Evolutionary conservation across 2,113 vertebrate species (phyloP), one percentile per base, ranked within the genome.

Genomic region (Pelmatolapia mariae): DNA sequence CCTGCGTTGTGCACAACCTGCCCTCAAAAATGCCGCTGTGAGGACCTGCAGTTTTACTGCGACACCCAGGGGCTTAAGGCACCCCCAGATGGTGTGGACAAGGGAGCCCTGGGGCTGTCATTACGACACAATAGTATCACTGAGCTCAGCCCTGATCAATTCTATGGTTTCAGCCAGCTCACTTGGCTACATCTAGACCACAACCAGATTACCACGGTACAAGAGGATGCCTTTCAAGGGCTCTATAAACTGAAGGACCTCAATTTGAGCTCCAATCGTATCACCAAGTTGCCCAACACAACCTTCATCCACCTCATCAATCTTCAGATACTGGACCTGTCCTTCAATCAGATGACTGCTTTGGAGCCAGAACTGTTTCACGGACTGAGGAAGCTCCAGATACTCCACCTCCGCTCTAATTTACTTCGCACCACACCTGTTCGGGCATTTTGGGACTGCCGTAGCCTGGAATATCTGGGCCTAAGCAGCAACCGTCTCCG

Each of bases 11-110:
- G 98, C 97, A 98, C 98, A 96, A 98, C 98, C 95, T 99, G 98
- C 97, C 98, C 98, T 96, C 98, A 98, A 97, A 99, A 98, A 98
- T 99, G 98, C 97, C 98, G 98, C 97, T 99, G 98, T 95, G 98
- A 99, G 97, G 99, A 99, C 97, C 97, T 98, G 97, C 98, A 99
- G 96, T 99, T 99, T 97, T 99, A 99, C 97, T 99, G 98, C 97
- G 98, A 99, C 98, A 99, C 98, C 95, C 98, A 99, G 97, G 98
- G 98, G 96, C 98, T 98, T 95, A 97, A 97, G 96, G 98, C 98
- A 90, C 98, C 99, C 97, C 98, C 98, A 97, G 98, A 99, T 95
- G 95, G 97, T 91, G 98, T 99, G 95, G 98, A 99, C 97, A 98
- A 97, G 96, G 98, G 98, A 93, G 98, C 98, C 95, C 96, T 99